A percentile compares a stretch with the other conserved stretches of the same genome.
These are phyloP conservation scores for Dascyllus trimaculatus DNA, from an alignment of 2,113 vertebrate genomes.

Conservation along the genomic window DNA sequence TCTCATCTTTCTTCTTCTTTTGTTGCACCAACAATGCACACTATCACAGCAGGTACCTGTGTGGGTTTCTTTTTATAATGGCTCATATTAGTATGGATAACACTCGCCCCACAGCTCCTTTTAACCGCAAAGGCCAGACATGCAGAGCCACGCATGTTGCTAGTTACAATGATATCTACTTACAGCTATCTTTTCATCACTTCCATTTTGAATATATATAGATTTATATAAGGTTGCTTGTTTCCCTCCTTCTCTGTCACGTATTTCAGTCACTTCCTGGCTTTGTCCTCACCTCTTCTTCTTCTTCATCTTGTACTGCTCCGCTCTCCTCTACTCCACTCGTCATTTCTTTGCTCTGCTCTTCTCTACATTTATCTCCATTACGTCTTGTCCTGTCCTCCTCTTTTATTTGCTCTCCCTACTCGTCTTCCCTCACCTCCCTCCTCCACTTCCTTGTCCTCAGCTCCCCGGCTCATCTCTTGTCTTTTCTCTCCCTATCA, in stretches of 20 bases:
- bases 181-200: constrained; percentile 1
- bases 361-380: constrained; percentile 54
- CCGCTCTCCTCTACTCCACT: too few relatives aligned
- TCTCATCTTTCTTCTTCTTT: too few relatives aligned
- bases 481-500: constrained; percentile 32
- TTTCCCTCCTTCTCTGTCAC: background rate
- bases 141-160: background rate
- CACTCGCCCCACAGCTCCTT: background rate
- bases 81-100: constrained; percentile 28
- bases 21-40: constrained; percentile 24
- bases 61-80: background rate
- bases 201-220: background rate
- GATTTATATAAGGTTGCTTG: background rate
- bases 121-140: constrained; percentile 35
- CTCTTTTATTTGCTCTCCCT: constrained; percentile 21
- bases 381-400: constrained; percentile 45
- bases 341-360: background rate
- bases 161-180: background rate
- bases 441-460: constrained; percentile 18
- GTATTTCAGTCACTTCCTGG: background rate
- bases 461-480: background rate
- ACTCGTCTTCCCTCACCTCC: constrained; percentile 15
- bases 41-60: constrained; percentile 8
- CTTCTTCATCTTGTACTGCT: background rate
- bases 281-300: background rate